Percentiles rank a stretch among this genome's conserved stretches.
These are phyloP conservation scores for Papilio polyxenes DNA, from an alignment of 1,140 invertebrate species.

Conservation along the genomic window DNA sequence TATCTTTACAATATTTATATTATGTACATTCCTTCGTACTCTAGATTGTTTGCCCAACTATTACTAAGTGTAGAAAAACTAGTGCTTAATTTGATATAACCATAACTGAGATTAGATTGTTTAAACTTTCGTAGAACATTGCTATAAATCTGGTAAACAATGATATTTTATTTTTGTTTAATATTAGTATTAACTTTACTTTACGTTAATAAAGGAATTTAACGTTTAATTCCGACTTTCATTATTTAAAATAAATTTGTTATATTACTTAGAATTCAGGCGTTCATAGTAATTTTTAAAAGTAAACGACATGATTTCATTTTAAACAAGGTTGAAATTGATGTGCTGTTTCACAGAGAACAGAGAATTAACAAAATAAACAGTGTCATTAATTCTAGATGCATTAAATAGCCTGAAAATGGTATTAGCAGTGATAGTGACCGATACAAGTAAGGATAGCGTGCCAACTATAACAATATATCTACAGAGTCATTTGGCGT, in stretches of 20 bases:
- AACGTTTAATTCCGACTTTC: no score
- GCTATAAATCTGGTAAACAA: no score
- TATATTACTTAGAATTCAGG: no score
- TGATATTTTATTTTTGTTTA: background rate
- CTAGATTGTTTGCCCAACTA: background rate
- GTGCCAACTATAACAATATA: conserved; percentile 25
- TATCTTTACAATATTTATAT: background rate
- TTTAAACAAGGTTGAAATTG: no score
- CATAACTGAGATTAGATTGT: no score
- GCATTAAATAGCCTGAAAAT: background rate
- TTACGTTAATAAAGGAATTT: no score
- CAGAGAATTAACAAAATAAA: no score
- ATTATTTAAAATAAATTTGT: no score
- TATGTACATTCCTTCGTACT: background rate
- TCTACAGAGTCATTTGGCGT: background rate
- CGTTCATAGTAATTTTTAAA: no score
- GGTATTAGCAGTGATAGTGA: background rate
- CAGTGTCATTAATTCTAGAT: background rate
- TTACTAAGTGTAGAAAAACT: background rate
- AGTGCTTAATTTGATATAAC: background rate
- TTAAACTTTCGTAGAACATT: no score
- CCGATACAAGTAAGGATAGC: background rate
- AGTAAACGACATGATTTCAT: no score
- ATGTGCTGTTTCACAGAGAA: no score
- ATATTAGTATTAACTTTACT: background rate